Evolutionary conservation across 2,888 invertebrate genomes (phyloP).

Genomic region (Frankliniella fusca): DNA sequence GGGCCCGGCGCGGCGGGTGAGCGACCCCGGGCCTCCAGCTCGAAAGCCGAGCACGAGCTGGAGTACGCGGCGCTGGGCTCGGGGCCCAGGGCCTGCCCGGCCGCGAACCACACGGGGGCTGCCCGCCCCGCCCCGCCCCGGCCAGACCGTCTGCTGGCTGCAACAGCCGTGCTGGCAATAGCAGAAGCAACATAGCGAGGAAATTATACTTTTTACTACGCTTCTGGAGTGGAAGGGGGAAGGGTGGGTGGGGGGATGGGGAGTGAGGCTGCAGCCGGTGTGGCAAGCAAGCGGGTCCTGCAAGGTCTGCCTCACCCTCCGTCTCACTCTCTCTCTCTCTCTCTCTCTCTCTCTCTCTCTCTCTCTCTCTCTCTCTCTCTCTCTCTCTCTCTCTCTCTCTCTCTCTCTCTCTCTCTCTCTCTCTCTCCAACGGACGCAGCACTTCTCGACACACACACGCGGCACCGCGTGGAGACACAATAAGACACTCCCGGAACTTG

Average conservation of each 20-base stretch:
- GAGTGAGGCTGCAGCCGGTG: neutral
- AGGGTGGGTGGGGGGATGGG: neutral
- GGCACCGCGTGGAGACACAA: neutral
- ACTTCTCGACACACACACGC: neutral
- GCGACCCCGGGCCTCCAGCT: no score
- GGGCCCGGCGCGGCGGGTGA: no score
- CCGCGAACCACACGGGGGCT: no score
- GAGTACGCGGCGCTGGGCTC: no score
- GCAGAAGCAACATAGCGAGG: slow-evolving; percentile 19
- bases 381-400: neutral
- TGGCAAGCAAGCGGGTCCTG: neutral
- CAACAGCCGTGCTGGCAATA: neutral
- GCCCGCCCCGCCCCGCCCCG: no score
- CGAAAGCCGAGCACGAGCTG: no score
- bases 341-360: neutral
- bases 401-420: neutral
- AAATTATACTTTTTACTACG: slow-evolving; percentile 25
- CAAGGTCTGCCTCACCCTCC: no score
- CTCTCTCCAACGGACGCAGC: neutral
- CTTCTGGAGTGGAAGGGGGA: neutral
- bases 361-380: neutral
- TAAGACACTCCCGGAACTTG: slow-evolving; percentile 1
- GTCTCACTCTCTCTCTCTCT: neutral
- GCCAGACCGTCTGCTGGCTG: neutral
- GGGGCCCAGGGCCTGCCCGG: no score